Base-by-base conservation (phyloP, 1,140 invertebrate species). In the Andricus grossulariae region DNA sequence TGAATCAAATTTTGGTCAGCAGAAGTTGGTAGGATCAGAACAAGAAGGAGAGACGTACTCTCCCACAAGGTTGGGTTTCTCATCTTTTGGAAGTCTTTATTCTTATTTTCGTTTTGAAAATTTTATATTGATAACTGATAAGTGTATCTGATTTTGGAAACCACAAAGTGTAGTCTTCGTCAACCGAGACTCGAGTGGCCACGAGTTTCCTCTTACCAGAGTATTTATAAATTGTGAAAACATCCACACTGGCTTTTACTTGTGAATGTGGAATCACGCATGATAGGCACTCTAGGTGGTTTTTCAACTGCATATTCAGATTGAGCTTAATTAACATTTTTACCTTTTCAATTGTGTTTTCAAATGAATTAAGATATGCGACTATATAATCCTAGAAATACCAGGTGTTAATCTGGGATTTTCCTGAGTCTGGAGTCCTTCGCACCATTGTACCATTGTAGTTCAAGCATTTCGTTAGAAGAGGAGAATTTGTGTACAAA, bases 221-320 rank as follows among this genome's bases (percentile, higher is more conserved):
- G 84, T 87, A 87, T 87, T 87, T 87, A 87, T 87, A 87, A 83
- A 73, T 85, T 70, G 76, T 78, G 81, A 79, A 81, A 45, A 45
- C 39, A 11, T 45, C 39, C 39, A 45, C 39, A 45, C 10, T 10
- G 39, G 79, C 12, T 39, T 66, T 39, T 11, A 45, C 39, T 39
- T 32, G 32, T 66, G 60, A 66, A 45, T 66, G 13, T 66, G 12
- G 32, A 39, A 45, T 66, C 60, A 82, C 79, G 76, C 83, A 80
- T 77, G 78, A 75, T 79, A 70, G 76, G 72, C 50, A 19, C 57
- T 50, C 51, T 57, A 81, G 54, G 19, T 55, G 3, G 2, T 55
- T 55, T 55, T 60, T 25, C 39, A 11, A 45, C 7, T 45, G 39
- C 7, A 45, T 45, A 45, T 11, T 39, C 39, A 39, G 57, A 60